Percentiles rank a stretch among this genome's conserved stretches.
Evolutionary conservation across 23 tunicate species (phyloP).

Genomic region (Ciona savignyi): DNA sequence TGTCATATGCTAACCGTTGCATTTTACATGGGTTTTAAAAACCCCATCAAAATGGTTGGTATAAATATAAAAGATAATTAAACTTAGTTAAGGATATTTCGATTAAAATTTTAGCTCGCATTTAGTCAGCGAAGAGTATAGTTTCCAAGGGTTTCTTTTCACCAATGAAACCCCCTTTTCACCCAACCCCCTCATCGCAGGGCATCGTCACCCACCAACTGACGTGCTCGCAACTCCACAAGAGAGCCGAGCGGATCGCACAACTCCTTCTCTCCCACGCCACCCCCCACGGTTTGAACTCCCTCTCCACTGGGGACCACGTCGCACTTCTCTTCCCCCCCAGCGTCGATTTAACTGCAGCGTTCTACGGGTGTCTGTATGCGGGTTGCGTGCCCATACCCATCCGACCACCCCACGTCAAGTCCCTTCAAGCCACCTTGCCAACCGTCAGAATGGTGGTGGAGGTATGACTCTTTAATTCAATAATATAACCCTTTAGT

Average conservation of each 20-base stretch:
- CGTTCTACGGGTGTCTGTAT: conserved; percentile 84
- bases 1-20: too few relatives aligned
- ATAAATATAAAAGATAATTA: too few relatives aligned
- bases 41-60: too few relatives aligned
- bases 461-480: conserved; percentile 30
- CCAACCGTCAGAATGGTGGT: conserved; percentile 76
- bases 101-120: too few relatives aligned
- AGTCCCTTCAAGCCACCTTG: conserved; percentile 37
- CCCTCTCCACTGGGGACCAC: conserved; percentile 74
- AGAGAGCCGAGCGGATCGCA: conserved; percentile 70
- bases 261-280: conserved; percentile 58
- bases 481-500: too few relatives aligned
- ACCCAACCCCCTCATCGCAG: too few relatives aligned
- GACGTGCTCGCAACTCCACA: conserved; percentile 85
- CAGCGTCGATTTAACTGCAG: conserved; percentile 69
- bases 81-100: too few relatives aligned
- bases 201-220: conserved; percentile 34
- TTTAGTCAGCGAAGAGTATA: too few relatives aligned
- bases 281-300: conserved; percentile 10
- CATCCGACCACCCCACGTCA: conserved; percentile 59
- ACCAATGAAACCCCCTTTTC: too few relatives aligned
- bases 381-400: conserved; percentile 90
- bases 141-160: too few relatives aligned
- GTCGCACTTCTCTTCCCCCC: conserved; percentile 80
- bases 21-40: too few relatives aligned